Percentiles rank a stretch among this genome's conserved stretches.
Evolutionary conservation across 2,113 vertebrate genomes (phyloP).

Genomic region (Natator depressus): DNA sequence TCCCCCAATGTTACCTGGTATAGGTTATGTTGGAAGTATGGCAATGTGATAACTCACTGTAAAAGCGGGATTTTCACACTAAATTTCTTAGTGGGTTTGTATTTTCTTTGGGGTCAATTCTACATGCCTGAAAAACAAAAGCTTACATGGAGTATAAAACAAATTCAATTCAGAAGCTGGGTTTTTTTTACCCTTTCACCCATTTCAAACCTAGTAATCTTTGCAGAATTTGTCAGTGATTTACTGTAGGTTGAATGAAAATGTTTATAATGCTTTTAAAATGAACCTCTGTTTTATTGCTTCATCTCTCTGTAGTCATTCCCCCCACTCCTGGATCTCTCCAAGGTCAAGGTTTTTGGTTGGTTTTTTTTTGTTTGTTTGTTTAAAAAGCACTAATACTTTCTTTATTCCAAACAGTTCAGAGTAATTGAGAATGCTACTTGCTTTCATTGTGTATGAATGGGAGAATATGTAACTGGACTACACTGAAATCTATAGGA

Average conservation of each 20-base stretch:
- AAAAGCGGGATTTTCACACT: not conserved
- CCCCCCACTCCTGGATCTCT: not conserved
- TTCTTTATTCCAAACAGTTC: not conserved
- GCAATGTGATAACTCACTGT: not conserved
- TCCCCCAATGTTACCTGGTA: not conserved
- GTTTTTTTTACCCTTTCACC: not conserved
- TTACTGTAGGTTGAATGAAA: not conserved
- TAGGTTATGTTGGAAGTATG: not conserved
- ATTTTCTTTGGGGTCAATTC: not conserved
- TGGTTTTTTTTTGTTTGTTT: not conserved
- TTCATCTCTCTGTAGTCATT: not conserved
- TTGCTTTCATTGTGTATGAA: not conserved
- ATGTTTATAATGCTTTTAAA: not conserved
- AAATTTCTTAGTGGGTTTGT: not conserved
- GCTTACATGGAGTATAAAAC: not conserved
- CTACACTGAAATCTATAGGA: not conserved
- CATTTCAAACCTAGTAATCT: not conserved
- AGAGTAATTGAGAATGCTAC: not conserved
- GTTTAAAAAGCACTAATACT: not conserved
- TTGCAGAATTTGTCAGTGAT: not conserved
- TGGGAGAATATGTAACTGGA: not conserved
- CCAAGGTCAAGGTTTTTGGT: not conserved
- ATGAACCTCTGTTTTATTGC: not conserved
- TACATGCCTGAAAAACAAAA: not conserved
- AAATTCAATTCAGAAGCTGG: not conserved